Conservation (phyloP, 2,113 vertebrate genomes). For the Caloenas nicobarica region DNA sequence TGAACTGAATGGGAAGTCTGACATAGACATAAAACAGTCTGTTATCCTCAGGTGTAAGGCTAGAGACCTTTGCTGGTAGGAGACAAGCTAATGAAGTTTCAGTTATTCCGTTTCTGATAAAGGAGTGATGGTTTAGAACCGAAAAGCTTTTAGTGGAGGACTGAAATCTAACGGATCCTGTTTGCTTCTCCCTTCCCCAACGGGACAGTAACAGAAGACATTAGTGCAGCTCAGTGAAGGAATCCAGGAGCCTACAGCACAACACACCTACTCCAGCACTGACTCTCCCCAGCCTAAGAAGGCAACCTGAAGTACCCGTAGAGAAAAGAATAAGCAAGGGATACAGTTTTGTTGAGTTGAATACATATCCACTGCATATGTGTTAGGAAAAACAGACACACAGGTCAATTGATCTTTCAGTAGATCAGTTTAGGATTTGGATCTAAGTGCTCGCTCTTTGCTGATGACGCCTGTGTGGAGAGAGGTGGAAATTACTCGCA, state of each 20-base stretch:
- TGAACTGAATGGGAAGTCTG: neutral
- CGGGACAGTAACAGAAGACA: neutral
- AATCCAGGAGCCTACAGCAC: neutral
- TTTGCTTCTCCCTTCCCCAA: neutral
- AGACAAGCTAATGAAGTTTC: neutral
- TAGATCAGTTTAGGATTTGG: neutral
- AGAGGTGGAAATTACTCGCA: neutral
- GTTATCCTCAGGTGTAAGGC: neutral
- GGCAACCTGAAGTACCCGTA: neutral
- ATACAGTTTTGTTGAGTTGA: neutral
- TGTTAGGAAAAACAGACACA: neutral
- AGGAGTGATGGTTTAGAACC: neutral
- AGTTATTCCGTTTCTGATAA: neutral
- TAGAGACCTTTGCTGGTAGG: neutral
- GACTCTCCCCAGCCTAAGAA: neutral
- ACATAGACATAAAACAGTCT: neutral
- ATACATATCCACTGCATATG: rapidly evolving
- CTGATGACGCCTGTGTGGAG: rapidly evolving
- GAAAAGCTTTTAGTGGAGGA: neutral
- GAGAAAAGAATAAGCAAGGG: neutral
- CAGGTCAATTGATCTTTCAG: neutral
- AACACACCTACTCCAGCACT: neutral
- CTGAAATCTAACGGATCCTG: neutral
- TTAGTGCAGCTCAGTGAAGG: neutral
- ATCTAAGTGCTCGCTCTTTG: neutral